phyloP scores from a whole-genome alignment of 2,113 vertebrate species.

The Tenrec ecaudatus region DNA sequence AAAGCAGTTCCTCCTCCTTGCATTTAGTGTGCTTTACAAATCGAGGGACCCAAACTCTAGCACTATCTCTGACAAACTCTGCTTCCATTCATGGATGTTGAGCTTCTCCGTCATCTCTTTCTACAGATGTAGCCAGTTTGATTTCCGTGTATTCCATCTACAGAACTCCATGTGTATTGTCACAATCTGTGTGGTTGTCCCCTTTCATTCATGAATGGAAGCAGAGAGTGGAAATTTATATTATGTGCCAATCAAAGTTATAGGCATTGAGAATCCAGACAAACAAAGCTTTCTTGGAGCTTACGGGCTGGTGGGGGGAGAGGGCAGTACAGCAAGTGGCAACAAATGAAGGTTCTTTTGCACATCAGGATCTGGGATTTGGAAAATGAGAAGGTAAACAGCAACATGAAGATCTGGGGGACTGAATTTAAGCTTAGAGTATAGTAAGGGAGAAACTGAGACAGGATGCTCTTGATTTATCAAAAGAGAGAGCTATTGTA shows the following conservation, averaged over 20 bases:
- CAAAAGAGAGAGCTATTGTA: background rate
- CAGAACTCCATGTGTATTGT: no score
- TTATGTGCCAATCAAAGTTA: background rate
- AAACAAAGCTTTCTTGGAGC: background rate
- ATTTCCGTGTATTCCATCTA: no score
- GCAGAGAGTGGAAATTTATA: no score
- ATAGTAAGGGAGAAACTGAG: background rate
- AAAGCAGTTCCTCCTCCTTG: no score
- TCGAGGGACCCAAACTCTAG: no score
- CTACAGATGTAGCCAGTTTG: no score
- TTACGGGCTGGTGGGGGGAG: background rate
- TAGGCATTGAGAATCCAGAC: background rate
- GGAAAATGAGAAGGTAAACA: background rate
- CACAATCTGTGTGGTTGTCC: no score
- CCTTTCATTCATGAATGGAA: no score
- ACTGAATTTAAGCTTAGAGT: background rate
- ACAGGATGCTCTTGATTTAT: background rate
- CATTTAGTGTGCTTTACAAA: no score
- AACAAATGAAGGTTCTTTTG: background rate
- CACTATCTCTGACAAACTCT: no score
- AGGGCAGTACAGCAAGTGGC: background rate
- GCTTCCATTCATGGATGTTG: no score
- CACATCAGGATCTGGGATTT: background rate
- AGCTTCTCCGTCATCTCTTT: no score
- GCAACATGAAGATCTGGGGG: background rate